Evolutionary conservation across 2,797 vertebrate species (phyloP), one percentile per base, ranked within the genome.

Genomic region (Sciurus vulgaris): DNA sequence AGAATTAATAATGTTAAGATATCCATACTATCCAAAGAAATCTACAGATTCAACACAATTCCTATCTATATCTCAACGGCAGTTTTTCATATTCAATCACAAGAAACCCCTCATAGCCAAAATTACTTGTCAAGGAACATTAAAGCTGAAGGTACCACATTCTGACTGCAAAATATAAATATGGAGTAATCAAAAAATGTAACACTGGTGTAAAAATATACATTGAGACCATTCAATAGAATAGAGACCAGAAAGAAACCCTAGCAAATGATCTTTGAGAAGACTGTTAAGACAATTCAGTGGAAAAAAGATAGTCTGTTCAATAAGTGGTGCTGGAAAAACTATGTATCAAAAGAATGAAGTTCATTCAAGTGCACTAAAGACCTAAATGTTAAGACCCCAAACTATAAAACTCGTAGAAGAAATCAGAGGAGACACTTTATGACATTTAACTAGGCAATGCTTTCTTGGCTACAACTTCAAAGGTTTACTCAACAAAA

Each of bases 101-200:
- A 82, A 76, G 33, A 67, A 44, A 91, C 9, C 3, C 49, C 41
- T 24, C 86, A 69, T 7, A 89, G 26, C 41, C 30, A 86, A 93
- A 93, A 93, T 56, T 86, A 83, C 44, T 81, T 61, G 63, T 91
- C 51, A 77, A 93, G 87, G 33, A 90, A 77, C 26, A 78, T 83
- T 18, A 15, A 78, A 88, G 24, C 9, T 49, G 26, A 65, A 95
- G 33, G 30, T 82, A 24, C 65, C 65, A 78, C 3, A 89, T 82
- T 44, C 69, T 82, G 30, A 94, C 30, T 81, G 49, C 49, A 95
- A 93, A 88, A 74, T 14, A 49, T 2, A 77, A 84, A 91, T 35
- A 22, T 76, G 77, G 14, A 56, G 22, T 49, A 88, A 89, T 73
- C 78, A 82, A 73, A 95, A 87, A 4, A 12, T 89, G 7, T 7